Evolutionary conservation across 2,797 vertebrate genomes (phyloP).

Genomic region (Poeciliopsis gracilis): DNA sequence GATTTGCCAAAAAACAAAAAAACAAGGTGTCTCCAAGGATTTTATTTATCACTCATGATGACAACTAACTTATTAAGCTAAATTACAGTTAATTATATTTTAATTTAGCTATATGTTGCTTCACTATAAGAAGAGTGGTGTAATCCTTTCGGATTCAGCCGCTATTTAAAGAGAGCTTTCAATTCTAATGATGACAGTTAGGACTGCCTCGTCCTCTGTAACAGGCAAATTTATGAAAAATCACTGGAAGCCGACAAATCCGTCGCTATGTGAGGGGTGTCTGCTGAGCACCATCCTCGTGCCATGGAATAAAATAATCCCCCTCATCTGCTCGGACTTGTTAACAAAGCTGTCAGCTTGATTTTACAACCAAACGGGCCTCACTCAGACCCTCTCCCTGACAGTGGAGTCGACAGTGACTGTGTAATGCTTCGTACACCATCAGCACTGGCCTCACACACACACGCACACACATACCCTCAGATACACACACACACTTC

Average conservation of each 20-base stretch:
- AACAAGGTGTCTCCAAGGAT: neutral
- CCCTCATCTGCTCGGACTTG: slow-evolving; percentile 86
- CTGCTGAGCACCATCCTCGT: slow-evolving; percentile 80
- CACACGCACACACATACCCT: slow-evolving; percentile 61
- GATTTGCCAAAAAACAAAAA: neutral
- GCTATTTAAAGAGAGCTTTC: slow-evolving; percentile 17
- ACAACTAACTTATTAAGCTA: neutral
- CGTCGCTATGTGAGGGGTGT: slow-evolving; percentile 67
- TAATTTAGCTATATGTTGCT: neutral
- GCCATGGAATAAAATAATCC: slow-evolving; percentile 85
- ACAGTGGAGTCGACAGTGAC: slow-evolving; percentile 43
- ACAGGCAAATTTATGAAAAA: slow-evolving; percentile 43
- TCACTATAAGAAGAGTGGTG: slow-evolving; percentile 4
- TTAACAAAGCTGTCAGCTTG: slow-evolving; percentile 88
- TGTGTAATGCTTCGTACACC: slow-evolving; percentile 42
- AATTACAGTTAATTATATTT: neutral
- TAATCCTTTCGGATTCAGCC: neutral
- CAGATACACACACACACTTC: slow-evolving; percentile 53
- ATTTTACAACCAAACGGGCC: slow-evolving; percentile 85
- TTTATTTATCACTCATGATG: neutral
- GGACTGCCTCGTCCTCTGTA: slow-evolving; percentile 28
- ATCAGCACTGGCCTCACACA: slow-evolving; percentile 33
- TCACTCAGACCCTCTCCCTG: slow-evolving; percentile 78
- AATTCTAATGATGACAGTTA: slow-evolving; percentile 40
- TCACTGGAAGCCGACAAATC: slow-evolving; percentile 61